These are phyloP conservation scores for Cephus nigrinus DNA, from an alignment of 2,888 invertebrate genomes.

Conservation along the genomic window DNA sequence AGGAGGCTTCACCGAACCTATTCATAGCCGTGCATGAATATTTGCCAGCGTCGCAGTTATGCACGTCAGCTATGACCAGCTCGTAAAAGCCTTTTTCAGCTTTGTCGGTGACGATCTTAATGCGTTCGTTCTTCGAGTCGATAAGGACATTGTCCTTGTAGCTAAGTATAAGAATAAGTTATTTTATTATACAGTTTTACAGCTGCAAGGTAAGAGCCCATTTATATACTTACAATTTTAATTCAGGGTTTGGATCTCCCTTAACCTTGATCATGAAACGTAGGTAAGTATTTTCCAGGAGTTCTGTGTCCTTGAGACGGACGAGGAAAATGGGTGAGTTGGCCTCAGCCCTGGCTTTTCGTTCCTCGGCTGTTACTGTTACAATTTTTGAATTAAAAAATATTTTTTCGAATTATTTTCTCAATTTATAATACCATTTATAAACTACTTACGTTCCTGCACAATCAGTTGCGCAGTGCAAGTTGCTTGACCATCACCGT, in stretches of 20 bases:
- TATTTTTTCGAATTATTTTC: neutral
- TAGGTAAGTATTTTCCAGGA: constrained; percentile 86
- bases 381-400: neutral
- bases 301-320: constrained; percentile 87
- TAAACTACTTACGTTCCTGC: constrained; percentile 78
- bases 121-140: constrained; percentile 73
- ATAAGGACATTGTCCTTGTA: constrained; percentile 85
- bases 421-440: neutral
- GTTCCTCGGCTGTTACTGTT: constrained; percentile 78
- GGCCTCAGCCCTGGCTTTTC: constrained; percentile 75
- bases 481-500: constrained; percentile 81
- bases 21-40: constrained; percentile 90
- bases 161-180: constrained; percentile 67
- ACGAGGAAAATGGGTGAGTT: constrained; percentile 88
- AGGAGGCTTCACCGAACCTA: constrained; percentile 80
- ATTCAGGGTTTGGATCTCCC: constrained; percentile 88
- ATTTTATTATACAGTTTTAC: neutral
- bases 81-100: constrained; percentile 89
- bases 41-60: constrained; percentile 80
- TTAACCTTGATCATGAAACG: constrained; percentile 90
- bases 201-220: neutral
- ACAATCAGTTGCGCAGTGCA: constrained; percentile 91
- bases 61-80: constrained; percentile 85
- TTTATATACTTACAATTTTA: constrained; percentile 83
- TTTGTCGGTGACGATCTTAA: constrained; percentile 79